Evolutionary conservation across 2,797 vertebrate species (phyloP).

Genomic region (Lagocephalus sceleratus): DNA sequence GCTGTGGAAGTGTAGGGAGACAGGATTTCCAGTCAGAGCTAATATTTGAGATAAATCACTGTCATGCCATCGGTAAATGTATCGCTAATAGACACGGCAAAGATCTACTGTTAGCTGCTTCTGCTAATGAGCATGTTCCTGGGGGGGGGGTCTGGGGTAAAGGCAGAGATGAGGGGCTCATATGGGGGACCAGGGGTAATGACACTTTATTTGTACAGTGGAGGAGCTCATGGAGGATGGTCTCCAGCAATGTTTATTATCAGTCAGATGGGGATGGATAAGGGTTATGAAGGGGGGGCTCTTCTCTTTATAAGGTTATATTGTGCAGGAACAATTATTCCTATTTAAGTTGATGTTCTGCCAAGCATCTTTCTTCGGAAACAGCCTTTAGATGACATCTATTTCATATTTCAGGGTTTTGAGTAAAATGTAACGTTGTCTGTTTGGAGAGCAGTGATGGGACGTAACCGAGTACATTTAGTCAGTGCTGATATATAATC

Average conservation of each 20-base stretch:
- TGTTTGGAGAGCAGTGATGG: too few relatives aligned
- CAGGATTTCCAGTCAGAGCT: slow-evolving; percentile 74
- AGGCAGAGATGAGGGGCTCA: slow-evolving; percentile 58
- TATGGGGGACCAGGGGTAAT: slow-evolving; percentile 58
- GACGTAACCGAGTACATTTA: too few relatives aligned
- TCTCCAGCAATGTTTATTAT: slow-evolving; percentile 11
- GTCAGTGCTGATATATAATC: too few relatives aligned
- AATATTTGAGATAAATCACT: slow-evolving; percentile 76
- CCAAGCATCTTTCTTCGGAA: too few relatives aligned
- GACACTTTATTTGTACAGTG: slow-evolving; percentile 43
- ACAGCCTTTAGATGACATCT: too few relatives aligned
- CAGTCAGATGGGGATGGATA: neutral
- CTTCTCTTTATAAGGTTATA: too few relatives aligned
- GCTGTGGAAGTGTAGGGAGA: slow-evolving; percentile 63
- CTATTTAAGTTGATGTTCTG: too few relatives aligned
- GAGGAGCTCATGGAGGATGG: slow-evolving; percentile 17
- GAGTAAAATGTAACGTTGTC: too few relatives aligned
- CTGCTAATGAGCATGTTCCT: slow-evolving; percentile 72
- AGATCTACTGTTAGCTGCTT: slow-evolving; percentile 69
- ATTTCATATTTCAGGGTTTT: too few relatives aligned
- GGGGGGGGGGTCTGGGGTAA: slow-evolving; percentile 61
- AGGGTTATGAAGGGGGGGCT: neutral
- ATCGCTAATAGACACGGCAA: slow-evolving; percentile 70
- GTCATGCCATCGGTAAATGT: slow-evolving; percentile 70
- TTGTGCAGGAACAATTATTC: too few relatives aligned